phyloP scores from a whole-genome alignment of 2,797 vertebrate species.

The Anas capensis region DNA sequence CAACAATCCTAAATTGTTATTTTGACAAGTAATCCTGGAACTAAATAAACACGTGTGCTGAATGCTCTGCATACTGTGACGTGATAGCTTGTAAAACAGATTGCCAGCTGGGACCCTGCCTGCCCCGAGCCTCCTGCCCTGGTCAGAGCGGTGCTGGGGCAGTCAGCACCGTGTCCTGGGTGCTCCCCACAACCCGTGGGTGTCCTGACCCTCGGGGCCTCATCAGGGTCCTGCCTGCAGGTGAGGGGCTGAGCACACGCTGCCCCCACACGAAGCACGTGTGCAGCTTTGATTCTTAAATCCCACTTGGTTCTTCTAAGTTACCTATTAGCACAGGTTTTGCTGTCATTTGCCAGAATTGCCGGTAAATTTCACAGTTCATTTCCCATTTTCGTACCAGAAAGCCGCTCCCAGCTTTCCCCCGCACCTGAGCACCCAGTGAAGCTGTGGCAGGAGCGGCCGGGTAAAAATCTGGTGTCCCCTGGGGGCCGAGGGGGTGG shows the following conservation, averaged over 20 bases:
- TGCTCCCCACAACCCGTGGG: too few species aligned
- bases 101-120: too few species aligned
- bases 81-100: neutral
- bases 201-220: too few species aligned
- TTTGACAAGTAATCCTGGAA: neutral
- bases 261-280: accelerated
- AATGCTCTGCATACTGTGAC: neutral
- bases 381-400: neutral
- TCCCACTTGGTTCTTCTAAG: neutral
- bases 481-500: too few species aligned
- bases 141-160: too few species aligned
- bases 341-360: neutral
- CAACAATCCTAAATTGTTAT: neutral
- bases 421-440: neutral
- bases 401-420: neutral
- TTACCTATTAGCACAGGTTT: neutral
- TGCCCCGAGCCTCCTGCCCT: too few species aligned
- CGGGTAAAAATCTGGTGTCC: too few species aligned
- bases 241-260: accelerated
- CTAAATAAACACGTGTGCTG: neutral
- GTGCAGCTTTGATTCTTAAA: neutral
- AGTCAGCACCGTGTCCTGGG: too few species aligned
- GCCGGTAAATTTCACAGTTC: neutral
- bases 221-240: too few species aligned
- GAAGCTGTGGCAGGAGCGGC: neutral